phyloP scores from a whole-genome alignment of 2,113 vertebrate genomes.

The Ptilorrhoa leucosticta region DNA sequence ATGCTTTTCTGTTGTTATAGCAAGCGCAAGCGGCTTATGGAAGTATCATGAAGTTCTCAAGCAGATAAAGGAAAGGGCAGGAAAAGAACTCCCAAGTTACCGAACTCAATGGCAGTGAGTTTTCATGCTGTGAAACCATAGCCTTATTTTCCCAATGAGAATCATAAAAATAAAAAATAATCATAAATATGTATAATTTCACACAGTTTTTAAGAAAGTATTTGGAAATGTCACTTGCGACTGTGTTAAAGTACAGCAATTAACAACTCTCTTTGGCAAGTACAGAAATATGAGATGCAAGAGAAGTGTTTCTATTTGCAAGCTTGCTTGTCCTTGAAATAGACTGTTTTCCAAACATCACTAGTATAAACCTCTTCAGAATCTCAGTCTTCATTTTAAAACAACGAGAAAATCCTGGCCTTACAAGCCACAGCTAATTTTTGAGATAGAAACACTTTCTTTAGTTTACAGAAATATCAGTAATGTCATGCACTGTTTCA shows the following conservation, averaged over 20 bases:
- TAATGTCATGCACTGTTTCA: background rate
- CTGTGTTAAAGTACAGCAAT: background rate
- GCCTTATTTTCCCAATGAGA: background rate
- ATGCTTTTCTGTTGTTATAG: background rate
- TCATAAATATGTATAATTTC: background rate
- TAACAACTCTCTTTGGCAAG: background rate
- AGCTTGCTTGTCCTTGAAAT: background rate
- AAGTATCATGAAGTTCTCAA: background rate
- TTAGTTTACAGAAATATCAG: background rate
- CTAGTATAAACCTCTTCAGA: background rate
- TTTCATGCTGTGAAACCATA: background rate
- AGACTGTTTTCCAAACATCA: background rate
- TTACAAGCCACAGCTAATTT: background rate
- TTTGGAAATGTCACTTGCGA: background rate
- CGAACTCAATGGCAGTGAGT: background rate
- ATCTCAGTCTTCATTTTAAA: background rate
- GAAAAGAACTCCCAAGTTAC: background rate
- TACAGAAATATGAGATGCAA: background rate
- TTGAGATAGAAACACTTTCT: background rate
- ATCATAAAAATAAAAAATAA: background rate
- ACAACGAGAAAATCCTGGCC: background rate
- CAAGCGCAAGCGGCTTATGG: background rate
- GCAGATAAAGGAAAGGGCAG: background rate
- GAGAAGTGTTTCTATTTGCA: background rate
- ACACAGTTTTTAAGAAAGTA: background rate